phyloP scores from a whole-genome alignment of 1,140 invertebrate genomes.

The Sarcophaga bullata region DNA sequence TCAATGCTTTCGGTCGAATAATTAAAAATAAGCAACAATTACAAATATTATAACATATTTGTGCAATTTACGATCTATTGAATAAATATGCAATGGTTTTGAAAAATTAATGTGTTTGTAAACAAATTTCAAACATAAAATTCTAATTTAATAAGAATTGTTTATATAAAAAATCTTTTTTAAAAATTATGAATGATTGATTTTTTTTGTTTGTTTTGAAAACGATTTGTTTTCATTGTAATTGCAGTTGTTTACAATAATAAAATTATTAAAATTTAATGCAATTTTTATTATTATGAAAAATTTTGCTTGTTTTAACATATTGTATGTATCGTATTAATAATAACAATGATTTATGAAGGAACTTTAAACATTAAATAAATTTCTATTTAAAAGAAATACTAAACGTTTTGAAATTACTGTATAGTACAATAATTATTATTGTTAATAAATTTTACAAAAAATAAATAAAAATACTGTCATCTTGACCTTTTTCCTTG shows the following conservation, averaged over 20 bases:
- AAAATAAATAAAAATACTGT: too few species aligned
- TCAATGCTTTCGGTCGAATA: neutral
- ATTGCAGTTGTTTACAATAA: neutral
- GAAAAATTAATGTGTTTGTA: neutral
- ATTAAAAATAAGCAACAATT: slow-evolving; percentile 19
- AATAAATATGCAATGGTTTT: neutral
- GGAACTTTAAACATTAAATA: too few species aligned
- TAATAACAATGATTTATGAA: too few species aligned
- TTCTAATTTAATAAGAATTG: neutral
- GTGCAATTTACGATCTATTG: neutral
- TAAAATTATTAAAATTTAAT: neutral
- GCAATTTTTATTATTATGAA: neutral
- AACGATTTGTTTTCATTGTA: neutral
- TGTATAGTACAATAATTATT: too few species aligned
- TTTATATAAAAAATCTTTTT: neutral
- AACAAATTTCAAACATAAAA: neutral
- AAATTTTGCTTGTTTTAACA: neutral
- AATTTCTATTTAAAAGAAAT: too few species aligned
- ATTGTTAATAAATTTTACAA: too few species aligned
- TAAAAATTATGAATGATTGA: neutral
- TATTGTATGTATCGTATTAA: too few species aligned
- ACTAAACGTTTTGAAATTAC: too few species aligned
- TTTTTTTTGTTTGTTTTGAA: neutral
- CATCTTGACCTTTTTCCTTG: too few species aligned
- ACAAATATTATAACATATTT: neutral